Base-by-base conservation (phyloP, 2,797 vertebrate species). In the Pangasius krempfi region DNA sequence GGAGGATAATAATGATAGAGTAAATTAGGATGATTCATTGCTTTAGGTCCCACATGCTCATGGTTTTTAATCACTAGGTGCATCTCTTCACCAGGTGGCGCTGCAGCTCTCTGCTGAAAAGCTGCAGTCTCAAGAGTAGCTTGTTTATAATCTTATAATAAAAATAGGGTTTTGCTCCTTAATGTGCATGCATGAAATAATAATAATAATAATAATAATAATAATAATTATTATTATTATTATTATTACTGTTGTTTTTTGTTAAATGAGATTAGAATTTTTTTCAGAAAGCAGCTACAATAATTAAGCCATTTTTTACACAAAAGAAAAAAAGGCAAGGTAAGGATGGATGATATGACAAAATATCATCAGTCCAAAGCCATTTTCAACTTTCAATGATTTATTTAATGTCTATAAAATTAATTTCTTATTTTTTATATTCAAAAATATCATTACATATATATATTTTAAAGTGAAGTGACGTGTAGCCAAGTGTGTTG, bases 21-120 rank as follows among this genome's bases (percentile, higher is more conserved):
- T 90, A 92, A 94, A 95, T 94, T 93, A 94, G 91, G 92, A 92
- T 94, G 92, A 95, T 88, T 94, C 92, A 94, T 94, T 92, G 93
- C 84, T 92, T 90, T 91, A 27, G 58, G 16, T 72, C 62, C 25
- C 25, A 60, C 4, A 18, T 86, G 50, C 75, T 88, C 52, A 79
- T 16, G 5, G 50, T 12, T 75, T 52, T 89, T 2, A 64, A 81
- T 27, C 66, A 76, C n/a, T 4, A 8, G 50, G 37, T 33, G 47
- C 52, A 9, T 66, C 70, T 52, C 10, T 20, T 56, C 90, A 91
- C 80, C 73, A 85, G 87, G 40, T 66, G 54, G 89, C 7, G 30
- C 70, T 52, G 62, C 22, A 82, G 50, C 33, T 64, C 25, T n/a
- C 50, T 40, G 52, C 30, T 58, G 70, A 56, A 86, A 58, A 33